Conservation (phyloP, 2,888 invertebrate genomes). For the Cabera pusaria region DNA sequence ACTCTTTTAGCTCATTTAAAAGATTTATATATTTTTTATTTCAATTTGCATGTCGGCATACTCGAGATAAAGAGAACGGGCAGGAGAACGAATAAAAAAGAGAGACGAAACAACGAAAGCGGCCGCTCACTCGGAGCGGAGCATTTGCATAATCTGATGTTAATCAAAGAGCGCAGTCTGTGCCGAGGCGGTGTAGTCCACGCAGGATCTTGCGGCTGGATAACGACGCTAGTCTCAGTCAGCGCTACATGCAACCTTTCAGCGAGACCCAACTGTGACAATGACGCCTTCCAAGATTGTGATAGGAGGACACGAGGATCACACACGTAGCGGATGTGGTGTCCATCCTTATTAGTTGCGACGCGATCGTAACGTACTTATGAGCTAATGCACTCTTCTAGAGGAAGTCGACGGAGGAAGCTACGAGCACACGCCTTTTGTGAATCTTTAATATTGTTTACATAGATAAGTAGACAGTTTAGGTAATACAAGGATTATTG, state of each 20-base stretch:
- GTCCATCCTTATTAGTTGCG: conserved; percentile 51
- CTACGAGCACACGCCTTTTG: conserved; percentile 24
- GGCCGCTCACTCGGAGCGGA: conserved; percentile 72
- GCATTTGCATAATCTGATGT: conserved; percentile 83
- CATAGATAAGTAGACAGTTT: too few relatives aligned
- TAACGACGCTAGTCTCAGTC: too few relatives aligned
- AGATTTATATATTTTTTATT: conserved; percentile 61
- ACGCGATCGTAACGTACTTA: conserved; percentile 35
- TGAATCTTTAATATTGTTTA: too few relatives aligned
- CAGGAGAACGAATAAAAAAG: conserved; percentile 69
- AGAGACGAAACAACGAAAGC: conserved; percentile 74
- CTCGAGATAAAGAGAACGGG: conserved; percentile 73
- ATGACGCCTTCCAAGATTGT: too few relatives aligned
- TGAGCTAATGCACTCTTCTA: conserved; percentile 39
- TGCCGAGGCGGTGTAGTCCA: conserved; percentile 20
- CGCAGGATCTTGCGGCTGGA: conserved; percentile 12
- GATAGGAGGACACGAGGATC: conserved; percentile 33
- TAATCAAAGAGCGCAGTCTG: conserved; percentile 74
- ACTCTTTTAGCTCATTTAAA: conserved; percentile 77
- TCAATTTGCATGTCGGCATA: conserved; percentile 78
- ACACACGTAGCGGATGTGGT: conserved; percentile 55
- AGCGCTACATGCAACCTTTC: too few relatives aligned
- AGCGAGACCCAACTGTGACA: too few relatives aligned
- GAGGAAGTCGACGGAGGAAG: conserved; percentile 45
- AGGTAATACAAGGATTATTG: too few relatives aligned